phyloP scores from a whole-genome alignment of 1,140 invertebrate genomes.

The Arion vulgaris region DNA sequence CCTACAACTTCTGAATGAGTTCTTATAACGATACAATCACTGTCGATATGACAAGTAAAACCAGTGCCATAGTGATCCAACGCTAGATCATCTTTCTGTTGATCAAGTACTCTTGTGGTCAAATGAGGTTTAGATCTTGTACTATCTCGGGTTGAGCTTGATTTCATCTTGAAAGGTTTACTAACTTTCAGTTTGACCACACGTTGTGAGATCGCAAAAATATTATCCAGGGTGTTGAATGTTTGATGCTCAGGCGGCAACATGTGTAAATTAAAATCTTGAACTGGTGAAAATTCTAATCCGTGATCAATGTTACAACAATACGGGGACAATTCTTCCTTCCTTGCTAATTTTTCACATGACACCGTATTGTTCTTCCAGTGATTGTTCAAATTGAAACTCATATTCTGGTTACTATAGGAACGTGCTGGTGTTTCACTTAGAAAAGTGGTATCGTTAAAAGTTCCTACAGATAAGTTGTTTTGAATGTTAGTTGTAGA shows the following conservation, averaged over 20 bases:
- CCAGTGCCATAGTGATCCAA: conserved; percentile 24
- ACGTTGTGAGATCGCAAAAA: neutral
- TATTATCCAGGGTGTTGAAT: neutral
- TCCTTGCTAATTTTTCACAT: neutral
- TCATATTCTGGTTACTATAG: neutral
- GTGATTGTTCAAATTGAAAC: neutral
- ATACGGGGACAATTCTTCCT: neutral
- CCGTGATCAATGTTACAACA: neutral
- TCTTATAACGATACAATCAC: neutral
- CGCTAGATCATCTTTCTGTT: neutral
- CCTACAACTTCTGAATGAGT: conserved; percentile 17
- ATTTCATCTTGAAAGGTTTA: neutral
- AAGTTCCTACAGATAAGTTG: neutral
- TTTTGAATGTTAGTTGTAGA: neutral
- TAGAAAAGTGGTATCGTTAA: neutral
- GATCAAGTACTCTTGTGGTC: no score
- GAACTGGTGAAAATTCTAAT: neutral
- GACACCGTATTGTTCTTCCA: neutral
- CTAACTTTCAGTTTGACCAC: conserved; percentile 6
- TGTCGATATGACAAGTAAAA: conserved; percentile 14
- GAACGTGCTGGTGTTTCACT: neutral
- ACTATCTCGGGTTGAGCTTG: neutral
- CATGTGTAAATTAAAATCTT: neutral
- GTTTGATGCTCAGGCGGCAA: neutral
- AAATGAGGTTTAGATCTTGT: neutral